Conservation (phyloP, 2,113 vertebrate genomes). For the Gopherus flavomarginatus region DNA sequence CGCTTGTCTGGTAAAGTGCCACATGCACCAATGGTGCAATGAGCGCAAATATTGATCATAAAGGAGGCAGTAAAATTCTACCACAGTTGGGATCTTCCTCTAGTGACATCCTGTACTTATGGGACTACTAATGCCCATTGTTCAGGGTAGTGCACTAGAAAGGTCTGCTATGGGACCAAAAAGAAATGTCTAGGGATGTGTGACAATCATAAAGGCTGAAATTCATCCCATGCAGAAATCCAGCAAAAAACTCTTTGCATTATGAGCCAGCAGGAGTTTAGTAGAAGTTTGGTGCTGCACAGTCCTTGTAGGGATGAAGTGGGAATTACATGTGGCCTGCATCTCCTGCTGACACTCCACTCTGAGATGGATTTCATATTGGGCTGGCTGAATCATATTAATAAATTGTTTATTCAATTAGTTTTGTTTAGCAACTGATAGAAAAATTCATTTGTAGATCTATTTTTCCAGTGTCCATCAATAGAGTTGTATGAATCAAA, state of each 20-base stretch:
- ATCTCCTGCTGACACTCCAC: neutral
- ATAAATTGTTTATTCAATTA: neutral
- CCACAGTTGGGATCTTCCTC: neutral
- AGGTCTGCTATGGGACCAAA: neutral
- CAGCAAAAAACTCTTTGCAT: neutral
- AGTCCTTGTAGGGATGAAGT: neutral
- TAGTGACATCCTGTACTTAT: neutral
- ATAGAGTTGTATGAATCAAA: neutral
- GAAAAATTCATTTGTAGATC: neutral
- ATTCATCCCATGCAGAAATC: neutral
- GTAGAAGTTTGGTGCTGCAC: neutral
- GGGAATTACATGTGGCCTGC: neutral
- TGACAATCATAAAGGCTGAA: neutral
- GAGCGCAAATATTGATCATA: too few species aligned
- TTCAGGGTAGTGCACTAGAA: neutral
- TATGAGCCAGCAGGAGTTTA: neutral
- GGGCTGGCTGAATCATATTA: neutral
- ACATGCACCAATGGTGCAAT: neutral
- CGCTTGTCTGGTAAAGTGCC: neutral
- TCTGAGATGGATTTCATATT: neutral
- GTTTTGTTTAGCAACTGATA: neutral
- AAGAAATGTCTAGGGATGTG: neutral
- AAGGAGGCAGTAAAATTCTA: neutral
- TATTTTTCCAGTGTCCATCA: neutral
- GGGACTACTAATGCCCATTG: neutral